A percentile compares a stretch with the other conserved stretches of the same genome.
Conservation (phyloP, 2,797 vertebrate species). For the Channallabes apus region DNA sequence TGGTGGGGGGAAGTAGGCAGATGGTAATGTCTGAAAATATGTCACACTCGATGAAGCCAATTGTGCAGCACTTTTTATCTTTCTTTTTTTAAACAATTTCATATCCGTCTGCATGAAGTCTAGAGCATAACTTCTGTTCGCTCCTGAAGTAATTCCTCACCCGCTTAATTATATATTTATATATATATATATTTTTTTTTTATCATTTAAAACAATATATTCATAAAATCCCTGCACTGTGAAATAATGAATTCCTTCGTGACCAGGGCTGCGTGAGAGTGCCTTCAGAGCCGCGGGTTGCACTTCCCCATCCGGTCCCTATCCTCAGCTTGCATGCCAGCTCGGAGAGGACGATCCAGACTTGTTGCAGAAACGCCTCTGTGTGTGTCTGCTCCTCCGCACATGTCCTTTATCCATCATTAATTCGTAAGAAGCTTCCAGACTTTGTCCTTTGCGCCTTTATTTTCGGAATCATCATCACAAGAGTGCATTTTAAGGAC, state of each 20-base stretch:
- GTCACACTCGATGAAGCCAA: not conserved
- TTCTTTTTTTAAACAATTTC: not conserved
- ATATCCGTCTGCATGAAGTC: not conserved
- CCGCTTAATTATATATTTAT: not conserved
- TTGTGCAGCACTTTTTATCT: not conserved
- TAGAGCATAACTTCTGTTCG: not conserved
- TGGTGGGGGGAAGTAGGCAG: not conserved
- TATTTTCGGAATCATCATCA: not conserved
- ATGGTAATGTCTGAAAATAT: slow-evolving; percentile 16
- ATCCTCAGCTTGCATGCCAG: not conserved
- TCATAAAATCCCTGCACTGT: not conserved
- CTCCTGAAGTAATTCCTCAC: slow-evolving; percentile 3
- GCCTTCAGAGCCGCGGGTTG: not conserved
- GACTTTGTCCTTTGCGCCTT: not conserved
- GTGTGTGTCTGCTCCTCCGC: not conserved
- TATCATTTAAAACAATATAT: slow-evolving; percentile 2
- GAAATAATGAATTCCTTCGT: not conserved
- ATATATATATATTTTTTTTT: not conserved
- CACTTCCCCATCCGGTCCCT: not conserved
- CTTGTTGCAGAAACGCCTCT: not conserved
- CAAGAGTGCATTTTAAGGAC: no score
- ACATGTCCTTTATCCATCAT: not conserved
- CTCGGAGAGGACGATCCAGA: not conserved
- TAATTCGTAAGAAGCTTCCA: not conserved
- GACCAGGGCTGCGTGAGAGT: not conserved